Evolutionary conservation across 2,113 vertebrate species (phyloP).

Genomic region (Menura novaehollandiae): DNA sequence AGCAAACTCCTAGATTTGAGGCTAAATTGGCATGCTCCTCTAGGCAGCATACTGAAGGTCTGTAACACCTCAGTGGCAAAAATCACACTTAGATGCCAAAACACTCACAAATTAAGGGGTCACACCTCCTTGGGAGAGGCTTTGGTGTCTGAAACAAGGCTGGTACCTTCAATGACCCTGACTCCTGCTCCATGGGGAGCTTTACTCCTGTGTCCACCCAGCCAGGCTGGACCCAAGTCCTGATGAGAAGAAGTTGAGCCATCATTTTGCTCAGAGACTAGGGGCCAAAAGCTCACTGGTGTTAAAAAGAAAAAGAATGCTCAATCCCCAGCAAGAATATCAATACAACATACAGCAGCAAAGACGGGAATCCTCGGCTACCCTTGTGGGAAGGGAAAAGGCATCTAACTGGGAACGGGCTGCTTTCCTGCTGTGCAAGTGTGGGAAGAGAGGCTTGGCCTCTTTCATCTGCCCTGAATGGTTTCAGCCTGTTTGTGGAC

Average conservation of each 20-base stretch:
- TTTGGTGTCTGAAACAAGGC: background rate
- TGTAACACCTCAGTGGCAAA: background rate
- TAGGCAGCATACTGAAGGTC: background rate
- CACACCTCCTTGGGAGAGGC: background rate
- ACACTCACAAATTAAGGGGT: background rate
- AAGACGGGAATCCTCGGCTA: background rate
- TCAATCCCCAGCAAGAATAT: background rate
- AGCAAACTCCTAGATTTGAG: background rate
- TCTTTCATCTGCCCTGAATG: background rate
- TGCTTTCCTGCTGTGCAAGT: background rate
- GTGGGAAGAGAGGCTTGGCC: background rate
- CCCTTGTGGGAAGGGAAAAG: background rate
- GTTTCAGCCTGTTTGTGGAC: background rate
- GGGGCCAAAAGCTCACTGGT: background rate
- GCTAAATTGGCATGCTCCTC: background rate
- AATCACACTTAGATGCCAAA: background rate
- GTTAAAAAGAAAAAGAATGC: background rate
- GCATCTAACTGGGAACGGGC: accelerated
- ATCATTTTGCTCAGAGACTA: background rate
- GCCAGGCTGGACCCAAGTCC: background rate
- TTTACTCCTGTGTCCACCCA: background rate
- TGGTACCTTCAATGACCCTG: background rate
- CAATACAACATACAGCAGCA: background rate
- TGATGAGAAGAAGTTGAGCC: background rate
- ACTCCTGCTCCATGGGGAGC: background rate